A percentile compares a stretch with the other conserved stretches of the same genome.
phyloP scores from a whole-genome alignment of 2,113 vertebrate genomes.

The Oplegnathus fasciatus region DNA sequence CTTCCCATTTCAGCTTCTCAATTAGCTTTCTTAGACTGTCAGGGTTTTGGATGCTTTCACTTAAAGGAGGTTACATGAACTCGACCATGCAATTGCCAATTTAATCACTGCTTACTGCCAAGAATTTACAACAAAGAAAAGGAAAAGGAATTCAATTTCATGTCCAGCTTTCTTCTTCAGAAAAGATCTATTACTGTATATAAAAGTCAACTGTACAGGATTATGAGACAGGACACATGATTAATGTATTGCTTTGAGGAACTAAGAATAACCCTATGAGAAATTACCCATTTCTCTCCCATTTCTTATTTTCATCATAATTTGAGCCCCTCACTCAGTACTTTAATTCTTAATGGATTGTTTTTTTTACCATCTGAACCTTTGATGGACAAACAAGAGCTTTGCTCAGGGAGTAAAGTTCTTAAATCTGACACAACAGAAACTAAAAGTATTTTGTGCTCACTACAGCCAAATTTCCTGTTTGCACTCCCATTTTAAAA shows the following conservation, averaged over 20 bases:
- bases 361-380: conserved; percentile 14
- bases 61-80: conserved; percentile 57
- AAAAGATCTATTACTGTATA: conserved; percentile 67
- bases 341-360: conserved; percentile 5
- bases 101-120: conserved; percentile 67
- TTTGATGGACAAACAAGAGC: conserved; percentile 17
- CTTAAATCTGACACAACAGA: conserved; percentile 28
- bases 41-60: conserved; percentile 63
- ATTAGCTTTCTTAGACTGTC: conserved; percentile 62
- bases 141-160: conserved; percentile 66
- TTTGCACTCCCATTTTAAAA: conserved; percentile 54
- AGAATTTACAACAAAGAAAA: conserved; percentile 67
- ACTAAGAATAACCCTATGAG: conserved; percentile 55
- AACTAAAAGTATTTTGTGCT: conserved; percentile 45
- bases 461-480: conserved; percentile 60
- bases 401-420: conserved; percentile 25
- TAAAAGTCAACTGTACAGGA: conserved; percentile 63
- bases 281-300: conserved; percentile 45
- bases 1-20: conserved; percentile 60
- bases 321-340: conserved; percentile 24
- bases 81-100: conserved; percentile 65
- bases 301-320: conserved; percentile 31
- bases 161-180: conserved; percentile 67
- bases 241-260: conserved; percentile 67
- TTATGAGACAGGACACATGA: conserved; percentile 68